Percentiles rank a stretch among this genome's conserved stretches.
Conservation (phyloP, 2,888 invertebrate species). For the Mythimna albipuncta region DNA sequence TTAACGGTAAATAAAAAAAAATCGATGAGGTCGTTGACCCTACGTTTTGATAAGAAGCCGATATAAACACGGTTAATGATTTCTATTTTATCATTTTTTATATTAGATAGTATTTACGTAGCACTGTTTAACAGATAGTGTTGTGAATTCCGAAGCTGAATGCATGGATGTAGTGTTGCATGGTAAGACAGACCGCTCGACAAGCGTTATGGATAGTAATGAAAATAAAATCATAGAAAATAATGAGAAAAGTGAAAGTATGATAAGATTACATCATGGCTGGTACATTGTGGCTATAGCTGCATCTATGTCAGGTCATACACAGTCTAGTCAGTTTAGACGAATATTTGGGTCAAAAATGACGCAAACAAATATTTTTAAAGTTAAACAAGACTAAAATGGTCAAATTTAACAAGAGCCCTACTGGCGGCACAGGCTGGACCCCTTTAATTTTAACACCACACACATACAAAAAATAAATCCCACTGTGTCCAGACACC, state of each 20-base stretch:
- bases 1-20: conserved; percentile 11
- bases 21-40: conserved; percentile 29
- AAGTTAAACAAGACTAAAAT: too few relatives aligned
- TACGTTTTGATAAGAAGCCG: conserved; percentile 37
- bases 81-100: conserved; percentile 54
- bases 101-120: conserved; percentile 62
- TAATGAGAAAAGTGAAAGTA: not conserved
- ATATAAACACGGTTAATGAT: conserved; percentile 32
- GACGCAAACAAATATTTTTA: too few relatives aligned
- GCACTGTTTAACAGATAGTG: conserved; percentile 61
- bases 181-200: conserved; percentile 14
- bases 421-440: too few relatives aligned
- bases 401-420: too few relatives aligned
- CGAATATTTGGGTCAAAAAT: too few relatives aligned
- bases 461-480: too few relatives aligned
- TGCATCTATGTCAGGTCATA: not conserved
- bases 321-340: too few relatives aligned
- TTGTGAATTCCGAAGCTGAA: conserved; percentile 63
- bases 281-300: not conserved
- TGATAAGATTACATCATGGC: conserved; percentile 5
- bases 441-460: too few relatives aligned
- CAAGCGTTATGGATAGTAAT: not conserved
- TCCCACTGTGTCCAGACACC: too few relatives aligned
- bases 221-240: not conserved
- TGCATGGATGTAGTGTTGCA: conserved; percentile 44